Evolutionary conservation across 2,888 invertebrate genomes (phyloP).

Genomic region (Aethes cnicana): DNA sequence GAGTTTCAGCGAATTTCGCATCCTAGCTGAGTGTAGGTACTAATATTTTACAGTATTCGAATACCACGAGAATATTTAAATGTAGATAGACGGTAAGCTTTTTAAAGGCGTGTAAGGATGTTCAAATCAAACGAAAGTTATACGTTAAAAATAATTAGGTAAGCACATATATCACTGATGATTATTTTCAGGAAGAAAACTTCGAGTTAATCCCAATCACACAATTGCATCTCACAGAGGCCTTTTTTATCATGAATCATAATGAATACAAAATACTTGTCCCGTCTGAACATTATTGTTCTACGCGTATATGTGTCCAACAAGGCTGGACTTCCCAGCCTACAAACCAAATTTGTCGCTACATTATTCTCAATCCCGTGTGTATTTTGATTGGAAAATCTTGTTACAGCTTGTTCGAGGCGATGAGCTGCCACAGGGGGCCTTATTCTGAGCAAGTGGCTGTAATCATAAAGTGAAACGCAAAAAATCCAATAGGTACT

Average conservation of each 20-base stretch:
- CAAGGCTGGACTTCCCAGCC: background rate
- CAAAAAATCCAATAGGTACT: no score
- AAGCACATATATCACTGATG: no score
- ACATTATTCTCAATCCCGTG: slow-evolving; percentile 4
- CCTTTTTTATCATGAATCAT: background rate
- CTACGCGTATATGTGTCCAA: background rate
- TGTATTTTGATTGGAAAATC: slow-evolving; percentile 17
- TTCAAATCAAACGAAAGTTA: no score
- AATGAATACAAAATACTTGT: background rate
- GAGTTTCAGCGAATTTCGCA: background rate
- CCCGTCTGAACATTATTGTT: background rate
- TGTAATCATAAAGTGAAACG: no score
- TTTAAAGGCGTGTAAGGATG: no score
- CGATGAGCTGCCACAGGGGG: background rate
- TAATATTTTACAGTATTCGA: background rate
- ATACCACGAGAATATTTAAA: background rate
- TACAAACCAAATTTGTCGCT: slow-evolving; percentile 10
- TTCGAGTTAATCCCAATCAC: no score
- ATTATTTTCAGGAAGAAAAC: no score
- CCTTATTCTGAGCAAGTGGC: no score
- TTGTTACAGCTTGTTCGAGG: background rate
- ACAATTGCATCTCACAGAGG: background rate
- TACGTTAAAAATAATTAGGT: no score
- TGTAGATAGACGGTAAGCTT: background rate
- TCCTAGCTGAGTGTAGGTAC: background rate